Conservation (phyloP, 2,797 vertebrate species). For the Xerus rutilus region DNA sequence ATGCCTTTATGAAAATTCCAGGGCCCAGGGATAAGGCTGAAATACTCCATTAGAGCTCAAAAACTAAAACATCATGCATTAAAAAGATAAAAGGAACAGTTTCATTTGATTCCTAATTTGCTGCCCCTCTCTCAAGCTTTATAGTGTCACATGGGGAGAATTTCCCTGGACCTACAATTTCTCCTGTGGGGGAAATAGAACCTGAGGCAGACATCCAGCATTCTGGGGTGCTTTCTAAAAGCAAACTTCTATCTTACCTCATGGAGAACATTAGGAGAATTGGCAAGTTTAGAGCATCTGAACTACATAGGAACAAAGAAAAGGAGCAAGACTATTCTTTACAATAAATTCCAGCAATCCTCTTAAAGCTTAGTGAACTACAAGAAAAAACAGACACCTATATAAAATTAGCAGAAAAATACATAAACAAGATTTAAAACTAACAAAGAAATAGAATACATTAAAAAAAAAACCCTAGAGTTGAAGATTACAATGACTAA, state of each 20-base stretch:
- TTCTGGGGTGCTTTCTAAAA: not conserved
- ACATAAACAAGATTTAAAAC: not conserved
- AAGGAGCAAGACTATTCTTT: not conserved
- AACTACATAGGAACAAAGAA: not conserved
- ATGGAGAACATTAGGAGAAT: not conserved
- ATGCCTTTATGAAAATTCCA: not conserved
- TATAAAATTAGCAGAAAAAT: not conserved
- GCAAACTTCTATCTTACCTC: not conserved
- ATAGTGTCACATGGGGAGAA: not conserved
- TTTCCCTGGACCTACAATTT: not conserved
- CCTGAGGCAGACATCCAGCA: not conserved
- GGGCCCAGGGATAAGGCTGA: not conserved
- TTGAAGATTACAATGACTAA: not conserved
- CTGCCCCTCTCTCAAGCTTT: not conserved
- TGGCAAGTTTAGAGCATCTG: not conserved
- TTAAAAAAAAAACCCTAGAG: no score
- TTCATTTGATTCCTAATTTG: not conserved
- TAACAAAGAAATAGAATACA: not conserved
- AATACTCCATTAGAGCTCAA: not conserved
- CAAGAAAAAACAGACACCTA: not conserved
- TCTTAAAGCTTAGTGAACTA: not conserved
- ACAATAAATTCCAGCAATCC: not conserved
- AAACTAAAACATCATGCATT: not conserved
- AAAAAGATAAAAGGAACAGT: not conserved
- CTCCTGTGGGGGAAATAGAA: not conserved